phyloP scores from a whole-genome alignment of 37 sponge, comb jelly and placozoan species.

The Crambe crambe region DNA sequence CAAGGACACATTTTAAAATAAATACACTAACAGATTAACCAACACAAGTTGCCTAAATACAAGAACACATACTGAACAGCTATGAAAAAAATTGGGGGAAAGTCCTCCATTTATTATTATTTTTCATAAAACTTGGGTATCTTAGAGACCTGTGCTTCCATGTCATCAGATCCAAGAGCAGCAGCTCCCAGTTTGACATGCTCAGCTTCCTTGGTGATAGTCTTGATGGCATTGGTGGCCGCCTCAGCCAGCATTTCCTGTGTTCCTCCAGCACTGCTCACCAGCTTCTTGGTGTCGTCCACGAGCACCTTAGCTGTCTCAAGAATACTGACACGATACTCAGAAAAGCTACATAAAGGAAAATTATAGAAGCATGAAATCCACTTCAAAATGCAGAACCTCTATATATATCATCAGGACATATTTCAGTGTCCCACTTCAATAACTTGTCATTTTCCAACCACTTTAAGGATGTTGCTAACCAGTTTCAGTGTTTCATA shows the following conservation, averaged over 20 bases:
- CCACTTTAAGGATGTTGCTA: background rate
- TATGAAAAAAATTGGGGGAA: too few relatives aligned
- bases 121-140: background rate
- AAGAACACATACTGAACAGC: background rate
- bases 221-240: slow-evolving; percentile 53
- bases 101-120: background rate
- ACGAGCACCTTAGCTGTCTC: slow-evolving; percentile 82
- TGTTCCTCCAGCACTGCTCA: slow-evolving; percentile 79
- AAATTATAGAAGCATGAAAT: background rate
- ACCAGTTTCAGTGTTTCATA: background rate
- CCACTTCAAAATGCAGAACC: too few relatives aligned
- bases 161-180: slow-evolving; percentile 81
- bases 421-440: too few relatives aligned
- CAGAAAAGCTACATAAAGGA: slow-evolving; percentile 8
- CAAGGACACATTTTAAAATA: background rate
- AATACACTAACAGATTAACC: background rate
- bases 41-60: background rate
- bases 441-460: too few relatives aligned
- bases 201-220: slow-evolving; percentile 68
- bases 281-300: slow-evolving; percentile 92
- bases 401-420: too few relatives aligned
- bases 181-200: slow-evolving; percentile 86
- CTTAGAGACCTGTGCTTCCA: slow-evolving; percentile 80
- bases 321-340: slow-evolving; percentile 65
- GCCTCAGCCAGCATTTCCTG: slow-evolving; percentile 93